A percentile compares a stretch with the other conserved stretches of the same genome.
Evolutionary conservation across 2,888 invertebrate species (phyloP).

Genomic region (Pilophorus perplexus): DNA sequence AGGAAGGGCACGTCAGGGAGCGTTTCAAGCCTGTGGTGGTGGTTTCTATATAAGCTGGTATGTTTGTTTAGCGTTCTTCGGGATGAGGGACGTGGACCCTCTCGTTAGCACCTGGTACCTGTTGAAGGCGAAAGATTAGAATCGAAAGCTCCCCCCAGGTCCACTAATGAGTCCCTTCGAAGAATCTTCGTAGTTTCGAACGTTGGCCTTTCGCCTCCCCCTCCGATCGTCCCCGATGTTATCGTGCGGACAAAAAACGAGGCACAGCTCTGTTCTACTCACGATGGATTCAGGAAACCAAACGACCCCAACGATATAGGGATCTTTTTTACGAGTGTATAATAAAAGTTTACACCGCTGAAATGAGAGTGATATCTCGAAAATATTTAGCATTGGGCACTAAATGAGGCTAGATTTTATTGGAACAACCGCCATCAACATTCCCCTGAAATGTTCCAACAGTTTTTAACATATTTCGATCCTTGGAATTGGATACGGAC

Average conservation of each 20-base stretch:
- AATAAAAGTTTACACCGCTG: too few relatives aligned
- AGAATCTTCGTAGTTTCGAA: not conserved
- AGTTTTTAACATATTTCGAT: too few relatives aligned
- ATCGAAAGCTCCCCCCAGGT: slow-evolving; percentile 23
- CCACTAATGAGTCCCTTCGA: slow-evolving; percentile 28
- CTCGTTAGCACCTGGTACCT: slow-evolving; percentile 41
- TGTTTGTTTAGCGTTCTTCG: slow-evolving; percentile 31
- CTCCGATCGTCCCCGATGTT: not conserved
- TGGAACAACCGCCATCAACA: too few relatives aligned
- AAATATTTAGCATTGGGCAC: too few relatives aligned
- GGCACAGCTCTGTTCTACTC: not conserved
- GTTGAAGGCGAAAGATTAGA: slow-evolving; percentile 33
- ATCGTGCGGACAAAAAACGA: not conserved
- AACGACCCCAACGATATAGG: too few relatives aligned
- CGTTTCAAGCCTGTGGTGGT: not conserved
- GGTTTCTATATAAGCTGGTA: not conserved
- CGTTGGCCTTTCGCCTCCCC: not conserved
- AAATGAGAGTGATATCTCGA: too few relatives aligned
- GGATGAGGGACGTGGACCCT: not conserved
- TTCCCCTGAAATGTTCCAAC: too few relatives aligned
- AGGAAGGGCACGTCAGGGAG: not conserved
- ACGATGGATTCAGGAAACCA: too few relatives aligned
- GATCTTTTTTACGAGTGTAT: too few relatives aligned
- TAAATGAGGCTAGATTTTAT: too few relatives aligned
- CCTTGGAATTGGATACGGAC: too few relatives aligned